phyloP scores from a whole-genome alignment of 2,888 invertebrate genomes.

The Eutolmus rufibarbis region DNA sequence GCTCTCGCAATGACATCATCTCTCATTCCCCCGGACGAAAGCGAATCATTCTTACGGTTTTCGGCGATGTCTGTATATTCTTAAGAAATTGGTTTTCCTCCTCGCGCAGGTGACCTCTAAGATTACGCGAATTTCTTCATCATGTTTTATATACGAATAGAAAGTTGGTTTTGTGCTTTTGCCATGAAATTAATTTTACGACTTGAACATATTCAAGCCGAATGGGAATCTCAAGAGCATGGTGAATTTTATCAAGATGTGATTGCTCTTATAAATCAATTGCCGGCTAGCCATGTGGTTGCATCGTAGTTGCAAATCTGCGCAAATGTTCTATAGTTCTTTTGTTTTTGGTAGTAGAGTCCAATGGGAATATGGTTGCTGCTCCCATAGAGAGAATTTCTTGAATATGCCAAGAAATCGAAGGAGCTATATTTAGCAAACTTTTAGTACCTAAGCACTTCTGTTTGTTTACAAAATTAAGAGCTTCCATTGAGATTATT shows the following conservation, averaged over 20 bases:
- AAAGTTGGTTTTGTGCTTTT: not conserved
- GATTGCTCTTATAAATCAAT: not conserved
- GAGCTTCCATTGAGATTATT: not conserved
- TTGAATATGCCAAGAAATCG: not conserved
- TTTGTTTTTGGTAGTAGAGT: not conserved
- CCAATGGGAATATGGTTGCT: not conserved
- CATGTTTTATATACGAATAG: not conserved
- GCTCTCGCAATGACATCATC: constrained; percentile 19
- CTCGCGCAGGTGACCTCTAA: not conserved
- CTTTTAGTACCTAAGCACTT: not conserved
- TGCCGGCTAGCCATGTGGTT: not conserved
- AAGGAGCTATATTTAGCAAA: not conserved
- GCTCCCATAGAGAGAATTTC: not conserved
- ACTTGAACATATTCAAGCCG: not conserved
- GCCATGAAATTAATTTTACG: not conserved
- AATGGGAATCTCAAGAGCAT: not conserved
- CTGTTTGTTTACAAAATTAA: not conserved
- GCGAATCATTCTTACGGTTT: not conserved
- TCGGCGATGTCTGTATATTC: not conserved
- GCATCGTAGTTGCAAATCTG: not conserved
- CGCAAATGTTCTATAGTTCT: not conserved
- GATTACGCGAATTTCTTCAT: not conserved
- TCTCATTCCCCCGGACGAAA: not conserved
- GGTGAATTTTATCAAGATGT: not conserved
- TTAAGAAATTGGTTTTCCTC: not conserved